Conservation (phyloP, 1,140 invertebrate genomes). For the Drosophila virilis region DNA sequence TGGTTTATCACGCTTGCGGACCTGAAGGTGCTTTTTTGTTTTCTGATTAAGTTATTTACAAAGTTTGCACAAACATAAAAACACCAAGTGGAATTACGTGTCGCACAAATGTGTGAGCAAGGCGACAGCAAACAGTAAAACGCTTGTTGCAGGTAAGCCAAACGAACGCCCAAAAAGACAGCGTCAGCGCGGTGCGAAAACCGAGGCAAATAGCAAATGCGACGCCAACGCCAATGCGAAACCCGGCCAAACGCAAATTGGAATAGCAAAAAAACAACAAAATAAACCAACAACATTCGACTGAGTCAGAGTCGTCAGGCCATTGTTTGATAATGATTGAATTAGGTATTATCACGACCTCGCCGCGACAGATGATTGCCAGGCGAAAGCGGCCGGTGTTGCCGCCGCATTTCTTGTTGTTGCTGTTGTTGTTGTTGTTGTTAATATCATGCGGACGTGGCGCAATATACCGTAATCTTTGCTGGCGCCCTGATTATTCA, state of each 20-base stretch:
- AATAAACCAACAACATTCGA: conserved; percentile 15
- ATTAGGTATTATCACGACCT: conserved; percentile 41
- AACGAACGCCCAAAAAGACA: not conserved
- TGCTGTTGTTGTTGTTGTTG: conserved; percentile 15
- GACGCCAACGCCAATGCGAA: conserved; percentile 15
- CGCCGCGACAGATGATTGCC: conserved; percentile 29
- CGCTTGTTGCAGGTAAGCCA: conserved; percentile 36
- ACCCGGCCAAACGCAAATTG: conserved; percentile 39
- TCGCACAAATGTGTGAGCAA: conserved; percentile 62
- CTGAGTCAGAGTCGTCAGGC: conserved; percentile 43
- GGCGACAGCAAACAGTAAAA: conserved; percentile 42
- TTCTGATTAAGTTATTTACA: conserved; percentile 58
- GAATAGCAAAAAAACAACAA: conserved; percentile 39
- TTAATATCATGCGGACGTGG: conserved; percentile 67
- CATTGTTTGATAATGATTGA: conserved; percentile 48
- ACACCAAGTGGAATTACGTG: conserved; percentile 30
- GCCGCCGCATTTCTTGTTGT: conserved; percentile 1
- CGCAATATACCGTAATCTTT: conserved; percentile 71
- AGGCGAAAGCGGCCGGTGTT: conserved; percentile 25
- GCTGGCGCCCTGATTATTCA: conserved; percentile 44
- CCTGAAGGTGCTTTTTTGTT: conserved; percentile 25
- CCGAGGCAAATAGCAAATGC: conserved; percentile 3
- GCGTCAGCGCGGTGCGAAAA: conserved; percentile 2
- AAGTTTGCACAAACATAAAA: conserved; percentile 46
- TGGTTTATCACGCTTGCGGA: conserved; percentile 43